A percentile compares a stretch with the other conserved stretches of the same genome.
These are phyloP conservation scores for Melipona quadrifasciata DNA, from an alignment of 1,140 invertebrate genomes.

Conservation along the genomic window DNA sequence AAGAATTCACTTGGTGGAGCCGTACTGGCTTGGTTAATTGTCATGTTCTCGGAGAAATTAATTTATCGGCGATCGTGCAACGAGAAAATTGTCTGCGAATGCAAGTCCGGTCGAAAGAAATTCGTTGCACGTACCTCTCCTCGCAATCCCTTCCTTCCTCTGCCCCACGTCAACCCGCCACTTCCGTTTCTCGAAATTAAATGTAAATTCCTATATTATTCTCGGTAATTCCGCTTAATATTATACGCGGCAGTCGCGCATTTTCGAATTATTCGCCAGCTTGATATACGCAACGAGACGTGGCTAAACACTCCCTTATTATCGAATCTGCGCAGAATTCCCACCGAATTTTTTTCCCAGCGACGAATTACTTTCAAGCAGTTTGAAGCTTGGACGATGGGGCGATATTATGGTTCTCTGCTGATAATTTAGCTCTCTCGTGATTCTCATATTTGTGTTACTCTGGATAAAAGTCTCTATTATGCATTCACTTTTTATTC, in stretches of 20 bases:
- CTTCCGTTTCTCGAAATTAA: conserved; percentile 30
- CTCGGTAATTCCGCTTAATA: conserved; percentile 11
- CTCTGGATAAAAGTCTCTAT: too few relatives aligned
- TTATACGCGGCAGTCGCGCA: not conserved
- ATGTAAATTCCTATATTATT: conserved; percentile 46
- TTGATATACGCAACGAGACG: conserved; percentile 3
- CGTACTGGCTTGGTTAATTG: conserved; percentile 16
- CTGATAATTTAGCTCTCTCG: too few relatives aligned
- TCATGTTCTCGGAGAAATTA: conserved; percentile 16
- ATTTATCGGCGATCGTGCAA: conserved; percentile 25
- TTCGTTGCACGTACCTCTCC: conserved; percentile 7
- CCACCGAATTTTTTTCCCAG: not conserved
- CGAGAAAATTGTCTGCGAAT: conserved; percentile 30
- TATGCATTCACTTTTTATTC: too few relatives aligned
- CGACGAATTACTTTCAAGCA: not conserved
- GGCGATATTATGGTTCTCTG: too few relatives aligned
- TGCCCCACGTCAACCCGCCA: not conserved
- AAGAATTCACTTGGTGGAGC: conserved; percentile 12
- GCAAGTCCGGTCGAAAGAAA: conserved; percentile 10
- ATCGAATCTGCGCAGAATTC: not conserved
- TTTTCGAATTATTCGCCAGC: conserved; percentile 21
- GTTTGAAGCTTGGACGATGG: not conserved
- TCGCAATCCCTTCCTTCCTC: not conserved
- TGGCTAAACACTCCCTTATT: conserved; percentile 1
- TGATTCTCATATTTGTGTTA: too few relatives aligned